A percentile compares a stretch with the other conserved stretches of the same genome.
phyloP scores from a whole-genome alignment of 2,113 vertebrate species.

The Todiramphus chloris region DNA sequence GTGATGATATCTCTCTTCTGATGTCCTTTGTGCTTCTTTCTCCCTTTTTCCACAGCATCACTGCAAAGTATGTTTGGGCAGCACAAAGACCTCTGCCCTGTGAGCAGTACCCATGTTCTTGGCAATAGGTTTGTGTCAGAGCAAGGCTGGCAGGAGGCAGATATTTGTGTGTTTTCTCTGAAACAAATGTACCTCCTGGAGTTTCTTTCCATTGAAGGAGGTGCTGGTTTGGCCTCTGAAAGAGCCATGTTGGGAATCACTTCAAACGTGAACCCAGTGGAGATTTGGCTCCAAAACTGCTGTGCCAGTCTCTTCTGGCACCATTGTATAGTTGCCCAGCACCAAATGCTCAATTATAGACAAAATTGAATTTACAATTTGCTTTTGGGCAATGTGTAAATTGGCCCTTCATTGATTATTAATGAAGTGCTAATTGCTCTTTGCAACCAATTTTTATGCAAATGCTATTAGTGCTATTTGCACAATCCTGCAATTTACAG shows the following conservation, averaged over 20 bases:
- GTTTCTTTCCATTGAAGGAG: background rate
- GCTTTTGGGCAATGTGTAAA: conserved; percentile 81
- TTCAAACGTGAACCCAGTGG: background rate
- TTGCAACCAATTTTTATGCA: conserved; percentile 78
- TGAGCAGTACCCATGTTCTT: background rate
- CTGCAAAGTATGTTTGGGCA: background rate
- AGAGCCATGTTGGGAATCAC: background rate
- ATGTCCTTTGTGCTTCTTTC: background rate
- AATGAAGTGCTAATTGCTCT: conserved; percentile 84
- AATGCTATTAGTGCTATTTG: conserved; percentile 72
- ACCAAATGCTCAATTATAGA: conserved; percentile 66
- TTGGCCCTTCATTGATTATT: conserved; percentile 83
- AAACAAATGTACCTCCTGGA: background rate
- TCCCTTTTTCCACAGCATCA: background rate
- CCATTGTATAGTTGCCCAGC: conserved; percentile 42
- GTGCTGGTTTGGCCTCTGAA: background rate
- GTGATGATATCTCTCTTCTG: background rate
- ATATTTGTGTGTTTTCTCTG: background rate
- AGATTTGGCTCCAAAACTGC: background rate
- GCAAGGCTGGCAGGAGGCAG: background rate
- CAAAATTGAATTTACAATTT: conserved; percentile 76
- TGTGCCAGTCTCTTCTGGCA: conserved; percentile 37
- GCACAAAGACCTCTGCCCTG: background rate
- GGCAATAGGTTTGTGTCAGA: background rate
- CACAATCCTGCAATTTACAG: conserved; percentile 71